Base-by-base conservation (phyloP, 2,888 invertebrate species). In the Phalangium opilio region DNA sequence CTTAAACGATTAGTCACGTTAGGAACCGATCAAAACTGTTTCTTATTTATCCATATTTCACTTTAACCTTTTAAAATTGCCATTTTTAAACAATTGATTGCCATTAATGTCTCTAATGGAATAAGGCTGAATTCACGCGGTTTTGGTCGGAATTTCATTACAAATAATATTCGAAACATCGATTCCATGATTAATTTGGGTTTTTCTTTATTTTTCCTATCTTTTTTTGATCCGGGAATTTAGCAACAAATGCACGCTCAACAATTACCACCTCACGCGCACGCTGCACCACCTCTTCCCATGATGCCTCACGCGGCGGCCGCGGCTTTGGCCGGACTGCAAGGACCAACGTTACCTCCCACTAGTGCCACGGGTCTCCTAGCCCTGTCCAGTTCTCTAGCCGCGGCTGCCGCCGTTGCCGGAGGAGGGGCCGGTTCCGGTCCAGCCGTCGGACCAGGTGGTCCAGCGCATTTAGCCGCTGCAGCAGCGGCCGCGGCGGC, bases 191-290 rank as follows among this genome's bases (percentile, higher is more conserved):
- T n/a, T n/a, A n/a, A n/a, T n/a, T n/a, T n/a, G n/a, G n/a, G n/a
- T n/a, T 36, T n/a, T 34, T 32, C 34, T 43, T 18, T 15, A 18
- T 44, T 45, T 17, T 34, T 17, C 39, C n/a, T 27, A 27, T 45
- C 36, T 42, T 51, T 50, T 48, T 43, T 44, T 20, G 2, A 17
- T 41, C n/a, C n/a, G 5, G 7, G 3, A 12, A 3, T 41, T 41
- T 72, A 87, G 67, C 89, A 89, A 70, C 89, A 89, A 70, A 86
- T 89, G 84, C 89, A 89, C 67, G 86, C 85, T 33, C 86, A 86
- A 60, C 86, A 85, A 69, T 75, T 83, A 58, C 73, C 76, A 41
- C 46, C 58, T 11, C 80, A 79, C 54, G 79, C 41, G 19, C 74
- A 75, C 27, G 75, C 75, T 53, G 27, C 27, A 8, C 64, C 75